Base-by-base conservation (phyloP, 2,113 vertebrate species). In the Syngnathus typhle region DNA sequence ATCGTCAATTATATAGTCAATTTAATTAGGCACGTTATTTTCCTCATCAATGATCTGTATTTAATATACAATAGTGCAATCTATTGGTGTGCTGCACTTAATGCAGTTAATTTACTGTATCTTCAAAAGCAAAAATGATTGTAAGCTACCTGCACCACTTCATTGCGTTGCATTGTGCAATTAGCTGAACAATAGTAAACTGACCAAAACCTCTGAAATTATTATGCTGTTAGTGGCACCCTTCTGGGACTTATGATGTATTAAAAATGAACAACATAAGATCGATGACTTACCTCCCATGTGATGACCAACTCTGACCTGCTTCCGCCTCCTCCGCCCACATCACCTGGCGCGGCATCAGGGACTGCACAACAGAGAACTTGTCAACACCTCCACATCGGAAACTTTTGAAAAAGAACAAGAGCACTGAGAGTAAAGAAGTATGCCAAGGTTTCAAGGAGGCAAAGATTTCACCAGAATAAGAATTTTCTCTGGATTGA, bases 251-350 rank as follows among this genome's bases (percentile, higher is more conserved):
- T 58, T 36, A 36, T 36, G 27, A 58, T 18, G 13, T 36, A 15
- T 36, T 58, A 36, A 58, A 36, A 58, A 58, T 12, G 13, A 62
- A 62, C 60, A 88, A 84, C 86, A 82, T 80, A 79, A 84, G 86
- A 92, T 82, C 68, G 88, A 89, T 88, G 84, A 94, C 93, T 95
- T 93, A 98, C 96, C 89, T 98, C 96, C 96, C 96, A 98, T 51
- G 93, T 96, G 84, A 98, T 96, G 84, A 98, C 95, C 78, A 98
- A 87, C 82, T 98, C 96, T 64, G 94, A 94, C 67, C 93, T 92
- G 86, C 94, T 96, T 70, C 96, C 96, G 39, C 95, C 96, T 78
- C 96, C 96, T 84, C 96, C 96, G 41, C 91, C 93, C 83, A 96
- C 95, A 62, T 96, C 94, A 43, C 93, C 90, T 6, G 96, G 96